Evolutionary conservation across 1,140 invertebrate species (phyloP).

Genomic region (Linepithema humile): DNA sequence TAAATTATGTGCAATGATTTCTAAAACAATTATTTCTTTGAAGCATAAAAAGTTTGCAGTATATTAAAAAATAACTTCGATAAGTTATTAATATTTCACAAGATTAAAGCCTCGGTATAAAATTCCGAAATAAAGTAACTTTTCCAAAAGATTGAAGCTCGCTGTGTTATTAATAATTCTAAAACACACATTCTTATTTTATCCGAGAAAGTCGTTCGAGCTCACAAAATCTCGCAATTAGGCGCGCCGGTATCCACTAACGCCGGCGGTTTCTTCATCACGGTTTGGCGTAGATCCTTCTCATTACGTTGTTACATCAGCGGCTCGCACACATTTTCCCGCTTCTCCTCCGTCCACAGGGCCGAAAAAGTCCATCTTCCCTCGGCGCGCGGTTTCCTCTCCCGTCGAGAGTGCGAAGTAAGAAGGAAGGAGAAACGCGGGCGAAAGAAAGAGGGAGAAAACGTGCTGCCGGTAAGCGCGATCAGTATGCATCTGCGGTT

Average conservation of each 20-base stretch:
- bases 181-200: not conserved
- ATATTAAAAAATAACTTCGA: not conserved
- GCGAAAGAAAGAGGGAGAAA: not conserved
- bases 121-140: not conserved
- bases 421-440: not conserved
- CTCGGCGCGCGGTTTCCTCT: constrained; percentile 2
- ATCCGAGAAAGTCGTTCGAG: constrained; percentile 10
- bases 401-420: not conserved
- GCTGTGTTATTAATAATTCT: not conserved
- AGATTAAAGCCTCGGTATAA: not conserved
- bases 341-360: not conserved
- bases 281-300: constrained; percentile 29
- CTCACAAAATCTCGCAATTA: constrained; percentile 35
- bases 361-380: constrained; percentile 43
- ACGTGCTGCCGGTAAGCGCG: constrained; percentile 13
- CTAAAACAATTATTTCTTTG: too few relatives aligned
- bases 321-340: not conserved
- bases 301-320: constrained; percentile 34
- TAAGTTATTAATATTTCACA: not conserved
- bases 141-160: not conserved
- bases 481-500: constrained; percentile 59
- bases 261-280: constrained; percentile 21
- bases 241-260: constrained; percentile 3
- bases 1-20: too few relatives aligned
- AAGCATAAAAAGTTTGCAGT: too few relatives aligned